Evolutionary conservation across 2,797 vertebrate species (phyloP).

Genomic region (Rhinoraja longicauda): DNA sequence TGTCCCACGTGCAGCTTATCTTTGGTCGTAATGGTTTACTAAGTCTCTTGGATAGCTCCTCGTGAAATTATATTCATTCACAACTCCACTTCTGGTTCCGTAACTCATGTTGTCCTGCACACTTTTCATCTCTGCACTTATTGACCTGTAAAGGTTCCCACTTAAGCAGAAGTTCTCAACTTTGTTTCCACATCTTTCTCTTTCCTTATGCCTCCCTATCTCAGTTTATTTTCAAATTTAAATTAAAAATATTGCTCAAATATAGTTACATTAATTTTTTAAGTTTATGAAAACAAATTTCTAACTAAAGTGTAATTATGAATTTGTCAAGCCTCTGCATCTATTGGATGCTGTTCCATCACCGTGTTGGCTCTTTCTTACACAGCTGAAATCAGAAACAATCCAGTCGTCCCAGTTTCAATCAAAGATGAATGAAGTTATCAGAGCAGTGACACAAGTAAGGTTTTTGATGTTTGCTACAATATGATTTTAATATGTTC

Average conservation of each 20-base stretch:
- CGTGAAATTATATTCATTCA: too few species aligned
- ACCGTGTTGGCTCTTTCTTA: slow-evolving; percentile 40
- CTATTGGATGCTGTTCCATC: neutral
- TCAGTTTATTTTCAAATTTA: too few species aligned
- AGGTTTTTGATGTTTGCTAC: neutral
- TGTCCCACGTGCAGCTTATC: too few species aligned
- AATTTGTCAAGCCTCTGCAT: neutral
- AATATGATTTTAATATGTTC: neutral
- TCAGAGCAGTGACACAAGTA: slow-evolving; percentile 81
- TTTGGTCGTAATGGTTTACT: too few species aligned
- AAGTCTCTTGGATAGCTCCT: too few species aligned
- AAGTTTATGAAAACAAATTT: neutral
- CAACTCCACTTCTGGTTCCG: too few species aligned
- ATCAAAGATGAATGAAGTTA: slow-evolving; percentile 78
- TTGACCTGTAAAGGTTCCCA: too few species aligned
- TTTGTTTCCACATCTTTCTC: too few species aligned
- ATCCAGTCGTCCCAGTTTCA: slow-evolving; percentile 80
- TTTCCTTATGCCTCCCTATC: too few species aligned
- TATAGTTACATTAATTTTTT: neutral
- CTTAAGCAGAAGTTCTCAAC: too few species aligned
- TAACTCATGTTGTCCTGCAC: too few species aligned
- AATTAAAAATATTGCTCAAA: neutral
- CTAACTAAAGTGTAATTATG: neutral
- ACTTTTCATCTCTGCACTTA: too few species aligned
- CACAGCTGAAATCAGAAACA: slow-evolving; percentile 73